Conservation (phyloP, 30 jellyfish, hydroid and myxozoan species). For the Chrysaora quinquecirrha region DNA sequence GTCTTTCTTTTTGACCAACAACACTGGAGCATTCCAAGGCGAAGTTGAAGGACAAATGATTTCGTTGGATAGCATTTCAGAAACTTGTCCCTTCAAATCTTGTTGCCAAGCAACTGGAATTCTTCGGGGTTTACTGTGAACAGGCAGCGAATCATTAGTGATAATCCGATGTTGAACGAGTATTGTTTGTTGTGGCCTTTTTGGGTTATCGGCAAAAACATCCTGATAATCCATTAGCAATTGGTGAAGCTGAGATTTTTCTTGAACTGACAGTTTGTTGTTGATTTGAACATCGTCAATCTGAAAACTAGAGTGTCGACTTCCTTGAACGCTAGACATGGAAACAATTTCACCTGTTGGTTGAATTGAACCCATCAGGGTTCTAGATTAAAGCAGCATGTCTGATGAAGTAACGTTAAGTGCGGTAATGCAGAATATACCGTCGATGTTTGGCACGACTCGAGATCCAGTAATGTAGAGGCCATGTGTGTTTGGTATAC, state of each 20-base stretch:
- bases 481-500: conserved; percentile 23
- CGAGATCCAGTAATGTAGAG: conserved; percentile 46
- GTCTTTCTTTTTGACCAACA: conserved; percentile 39
- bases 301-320: neutral
- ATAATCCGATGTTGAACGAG: conserved; percentile 14
- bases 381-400: conserved; percentile 28
- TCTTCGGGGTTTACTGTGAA: conserved; percentile 18
- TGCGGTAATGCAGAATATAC: conserved; percentile 22
- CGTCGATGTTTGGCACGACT: conserved; percentile 56
- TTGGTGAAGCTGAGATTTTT: neutral
- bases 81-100: conserved; percentile 53
- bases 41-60: conserved; percentile 36
- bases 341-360: conserved; percentile 24
- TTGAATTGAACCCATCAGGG: conserved; percentile 44
- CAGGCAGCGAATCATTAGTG: conserved; percentile 61
- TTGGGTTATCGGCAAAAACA: conserved; percentile 30
- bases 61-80: conserved; percentile 60
- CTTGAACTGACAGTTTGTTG: neutral
- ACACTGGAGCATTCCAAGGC: conserved; percentile 32
- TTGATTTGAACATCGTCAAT: neutral
- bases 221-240: conserved; percentile 4
- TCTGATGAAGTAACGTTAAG: conserved; percentile 49
- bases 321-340: neutral
- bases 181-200: conserved; percentile 10
- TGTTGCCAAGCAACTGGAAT: conserved; percentile 53